A percentile compares a stretch with the other conserved stretches of the same genome.
Evolutionary conservation across 2,888 invertebrate genomes (phyloP).

Genomic region (Calameuta pallipes): DNA sequence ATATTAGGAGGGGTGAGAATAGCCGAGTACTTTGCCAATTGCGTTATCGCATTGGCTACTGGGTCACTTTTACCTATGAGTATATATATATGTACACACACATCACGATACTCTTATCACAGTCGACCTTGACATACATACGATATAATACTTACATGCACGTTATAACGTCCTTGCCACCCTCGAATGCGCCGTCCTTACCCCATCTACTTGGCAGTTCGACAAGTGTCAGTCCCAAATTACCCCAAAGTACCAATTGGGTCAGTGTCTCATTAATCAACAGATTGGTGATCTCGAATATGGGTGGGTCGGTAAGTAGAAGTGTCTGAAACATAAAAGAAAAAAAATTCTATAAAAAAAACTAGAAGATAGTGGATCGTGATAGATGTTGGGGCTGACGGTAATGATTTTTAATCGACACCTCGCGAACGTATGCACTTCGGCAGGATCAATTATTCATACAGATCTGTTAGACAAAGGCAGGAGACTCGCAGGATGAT

Average conservation of each 20-base stretch:
- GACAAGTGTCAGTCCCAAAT: conserved; percentile 76
- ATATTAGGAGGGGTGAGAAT: conserved; percentile 54
- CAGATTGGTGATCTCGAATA: conserved; percentile 77
- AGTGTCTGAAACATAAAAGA: conserved; percentile 72
- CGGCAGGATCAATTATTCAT: conserved; percentile 16
- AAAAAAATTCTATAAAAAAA: background rate
- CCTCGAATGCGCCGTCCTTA: conserved; percentile 75
- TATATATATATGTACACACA: background rate
- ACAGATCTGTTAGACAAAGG: background rate
- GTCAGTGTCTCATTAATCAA: conserved; percentile 75
- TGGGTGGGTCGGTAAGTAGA: conserved; percentile 75
- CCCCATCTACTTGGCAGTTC: conserved; percentile 81
- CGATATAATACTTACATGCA: conserved; percentile 74
- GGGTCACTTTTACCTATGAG: background rate
- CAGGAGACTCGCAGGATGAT: background rate
- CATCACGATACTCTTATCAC: background rate
- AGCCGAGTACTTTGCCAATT: conserved; percentile 31
- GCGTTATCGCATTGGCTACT: background rate
- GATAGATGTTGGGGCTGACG: background rate
- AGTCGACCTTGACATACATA: background rate
- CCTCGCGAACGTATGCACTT: conserved; percentile 17
- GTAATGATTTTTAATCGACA: conserved; percentile 13
- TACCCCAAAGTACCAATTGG: conserved; percentile 77
- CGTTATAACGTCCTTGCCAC: conserved; percentile 75
- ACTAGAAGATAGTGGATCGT: background rate